These are phyloP conservation scores for Pelochelys cantorii DNA, from an alignment of 2,797 vertebrate genomes.

Conservation along the genomic window DNA sequence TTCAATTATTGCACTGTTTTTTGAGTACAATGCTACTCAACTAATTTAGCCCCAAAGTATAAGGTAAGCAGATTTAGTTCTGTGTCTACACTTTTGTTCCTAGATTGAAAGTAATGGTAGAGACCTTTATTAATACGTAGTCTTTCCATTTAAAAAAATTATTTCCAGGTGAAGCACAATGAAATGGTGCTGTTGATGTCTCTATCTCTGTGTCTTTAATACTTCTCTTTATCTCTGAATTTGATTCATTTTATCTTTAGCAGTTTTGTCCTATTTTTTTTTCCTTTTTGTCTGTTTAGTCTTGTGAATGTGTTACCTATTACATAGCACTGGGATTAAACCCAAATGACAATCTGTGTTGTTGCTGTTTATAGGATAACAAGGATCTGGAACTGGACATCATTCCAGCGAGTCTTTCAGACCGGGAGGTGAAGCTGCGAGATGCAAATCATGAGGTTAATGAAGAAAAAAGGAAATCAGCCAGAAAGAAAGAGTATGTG, in stretches of 20 bases:
- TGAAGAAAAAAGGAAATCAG: constrained; percentile 97
- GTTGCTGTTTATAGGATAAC: constrained; percentile 85
- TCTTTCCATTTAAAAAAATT: neutral
- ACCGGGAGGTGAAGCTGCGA: constrained; percentile 93
- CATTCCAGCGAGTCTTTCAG: constrained; percentile 94
- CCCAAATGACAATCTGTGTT: constrained; percentile 13
- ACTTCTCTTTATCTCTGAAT: neutral
- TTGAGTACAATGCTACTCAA: neutral
- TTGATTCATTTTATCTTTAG: neutral
- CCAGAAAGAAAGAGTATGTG: constrained; percentile 96
- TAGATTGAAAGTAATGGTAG: neutral
- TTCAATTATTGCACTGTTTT: neutral
- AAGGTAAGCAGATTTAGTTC: neutral
- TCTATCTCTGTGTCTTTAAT: neutral
- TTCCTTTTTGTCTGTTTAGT: neutral
- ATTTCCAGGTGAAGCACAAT: neutral
- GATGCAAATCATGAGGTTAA: constrained; percentile 96
- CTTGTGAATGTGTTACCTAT: constrained; percentile 6
- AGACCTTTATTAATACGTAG: neutral
- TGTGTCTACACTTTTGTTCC: neutral
- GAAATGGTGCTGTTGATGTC: neutral
- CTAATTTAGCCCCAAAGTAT: neutral
- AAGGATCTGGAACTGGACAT: constrained; percentile 96
- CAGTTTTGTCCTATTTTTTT: neutral
- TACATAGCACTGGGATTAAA: neutral